Percentiles rank a stretch among this genome's conserved stretches.
These are phyloP conservation scores for Syngnathus scovelli DNA, from an alignment of 2,113 vertebrate genomes.

Conservation along the genomic window DNA sequence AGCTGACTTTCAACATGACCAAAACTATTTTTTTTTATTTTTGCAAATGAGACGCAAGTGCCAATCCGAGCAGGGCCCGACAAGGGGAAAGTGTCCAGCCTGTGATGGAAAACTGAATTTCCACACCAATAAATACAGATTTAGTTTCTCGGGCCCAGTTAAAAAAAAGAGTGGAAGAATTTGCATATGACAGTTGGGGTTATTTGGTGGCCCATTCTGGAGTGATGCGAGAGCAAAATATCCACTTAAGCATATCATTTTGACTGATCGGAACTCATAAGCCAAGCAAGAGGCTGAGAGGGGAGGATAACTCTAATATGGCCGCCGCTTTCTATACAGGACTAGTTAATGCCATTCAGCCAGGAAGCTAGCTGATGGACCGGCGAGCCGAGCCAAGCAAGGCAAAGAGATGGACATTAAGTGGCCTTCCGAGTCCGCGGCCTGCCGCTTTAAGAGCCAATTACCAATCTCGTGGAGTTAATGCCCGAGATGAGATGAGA, in stretches of 20 bases:
- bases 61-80: conserved; percentile 5
- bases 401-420: conserved; percentile 60
- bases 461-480: conserved; percentile 73
- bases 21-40: conserved; percentile 57
- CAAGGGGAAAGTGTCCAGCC: not conserved
- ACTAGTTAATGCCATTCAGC: conserved; percentile 73
- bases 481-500: conserved; percentile 67
- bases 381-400: conserved; percentile 43
- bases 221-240: conserved; percentile 66
- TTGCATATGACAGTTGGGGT: conserved; percentile 72
- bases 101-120: conserved; percentile 56
- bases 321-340: conserved; percentile 67
- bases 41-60: conserved; percentile 50
- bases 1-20: not conserved
- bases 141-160: conserved; percentile 58
- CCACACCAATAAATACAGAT: conserved; percentile 62
- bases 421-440: conserved; percentile 56
- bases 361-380: conserved; percentile 70
- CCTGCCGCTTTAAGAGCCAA: conserved; percentile 62
- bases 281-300: conserved; percentile 68
- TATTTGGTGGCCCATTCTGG: conserved; percentile 66
- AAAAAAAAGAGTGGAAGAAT: conserved; percentile 57
- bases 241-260: conserved; percentile 74
- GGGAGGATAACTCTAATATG: conserved; percentile 74
- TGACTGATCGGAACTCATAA: conserved; percentile 65